These are phyloP conservation scores for Tetramorium parvispinum DNA, from an alignment of 1,140 invertebrate species.

Conservation along the genomic window DNA sequence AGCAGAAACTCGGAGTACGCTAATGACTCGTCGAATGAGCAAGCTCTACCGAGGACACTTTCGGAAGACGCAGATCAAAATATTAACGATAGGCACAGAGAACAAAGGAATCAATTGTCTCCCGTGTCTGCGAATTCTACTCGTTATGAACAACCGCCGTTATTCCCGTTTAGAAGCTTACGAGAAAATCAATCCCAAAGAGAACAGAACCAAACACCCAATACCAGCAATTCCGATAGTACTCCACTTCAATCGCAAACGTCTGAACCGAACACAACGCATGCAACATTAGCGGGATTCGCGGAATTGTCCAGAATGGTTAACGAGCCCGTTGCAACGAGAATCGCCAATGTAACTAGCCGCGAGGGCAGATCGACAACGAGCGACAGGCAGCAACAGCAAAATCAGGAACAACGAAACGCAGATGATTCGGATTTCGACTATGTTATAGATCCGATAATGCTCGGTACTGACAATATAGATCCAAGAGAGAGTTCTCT, in stretches of 20 bases:
- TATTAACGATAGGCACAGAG: constrained; percentile 37
- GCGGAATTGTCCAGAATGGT: not conserved
- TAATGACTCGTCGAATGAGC: constrained; percentile 17
- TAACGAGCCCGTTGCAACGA: not conserved
- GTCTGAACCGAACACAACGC: not conserved
- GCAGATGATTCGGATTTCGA: constrained; percentile 19
- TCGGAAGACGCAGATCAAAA: constrained; percentile 32
- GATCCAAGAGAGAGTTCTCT: constrained; percentile 48
- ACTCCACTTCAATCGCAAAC: not conserved
- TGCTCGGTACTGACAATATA: constrained; percentile 14
- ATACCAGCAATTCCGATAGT: not conserved
- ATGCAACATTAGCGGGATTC: not conserved
- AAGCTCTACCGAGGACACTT: not conserved
- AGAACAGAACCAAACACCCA: constrained; percentile 58
- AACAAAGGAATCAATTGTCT: constrained; percentile 71
- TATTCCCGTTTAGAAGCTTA: constrained; percentile 79
- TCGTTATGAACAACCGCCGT: constrained; percentile 79
- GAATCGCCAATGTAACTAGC: not conserved
- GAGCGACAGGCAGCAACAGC: constrained; percentile 9
- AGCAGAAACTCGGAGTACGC: constrained; percentile 69
- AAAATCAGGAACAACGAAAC: not conserved
- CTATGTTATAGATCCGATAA: constrained; percentile 13
- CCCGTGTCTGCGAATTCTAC: constrained; percentile 77
- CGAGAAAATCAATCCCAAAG: constrained; percentile 74
- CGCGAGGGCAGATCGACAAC: not conserved